Evolutionary conservation across 2,888 invertebrate species (phyloP), one percentile per base, ranked within the genome.

Genomic region (Ceramica pisi): DNA sequence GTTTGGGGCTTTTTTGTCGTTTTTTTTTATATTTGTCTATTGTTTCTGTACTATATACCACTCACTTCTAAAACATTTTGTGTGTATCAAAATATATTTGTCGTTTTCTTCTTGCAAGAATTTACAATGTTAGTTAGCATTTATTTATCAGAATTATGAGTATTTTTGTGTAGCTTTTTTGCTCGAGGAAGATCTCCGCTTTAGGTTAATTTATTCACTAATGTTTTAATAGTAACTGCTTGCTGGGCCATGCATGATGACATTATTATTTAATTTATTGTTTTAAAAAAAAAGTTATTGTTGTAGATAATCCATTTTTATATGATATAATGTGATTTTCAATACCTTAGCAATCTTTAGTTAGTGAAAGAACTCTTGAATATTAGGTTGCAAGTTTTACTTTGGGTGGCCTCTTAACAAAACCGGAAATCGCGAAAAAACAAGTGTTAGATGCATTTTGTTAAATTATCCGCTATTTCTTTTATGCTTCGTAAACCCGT

Each of bases 171-270:
- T 53, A 73, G 19, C 12, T 35, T 46, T 46, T 63, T 65, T 0
- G n/a, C 12, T 61, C 1, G 31, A 61, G 55, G 61, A 55, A 61
- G 74, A 67, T 50, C 60, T 60, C 55, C 9, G 19, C 60, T 50
- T 19, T 51, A 50, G 4, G 48, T 50, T 67, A 44, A 56, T 74
- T 74, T 2, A 23, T 59, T 61, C 6, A 74, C 56, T 61, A 56
- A 75, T 51, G 46, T 19, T 51, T 41, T 41, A 46, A 26, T 35
- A 61, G 19, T 35, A 67, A 44, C 55, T 61, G 48, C 41, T 61
- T 74, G 31, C 19, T 5, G n/a, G n/a, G 35, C 10, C 41, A 62
- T 44, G 50, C 64, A 51, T 46, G 19, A 23, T 56, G 55, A 26
- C 19, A 23, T 60, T 31, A 6, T 71, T 71, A 48, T 31, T 21